Percentiles rank a stretch among this genome's conserved stretches.
These are phyloP conservation scores for Rhombomys opimus DNA, from an alignment of 2,113 vertebrate species.

Conservation along the genomic window DNA sequence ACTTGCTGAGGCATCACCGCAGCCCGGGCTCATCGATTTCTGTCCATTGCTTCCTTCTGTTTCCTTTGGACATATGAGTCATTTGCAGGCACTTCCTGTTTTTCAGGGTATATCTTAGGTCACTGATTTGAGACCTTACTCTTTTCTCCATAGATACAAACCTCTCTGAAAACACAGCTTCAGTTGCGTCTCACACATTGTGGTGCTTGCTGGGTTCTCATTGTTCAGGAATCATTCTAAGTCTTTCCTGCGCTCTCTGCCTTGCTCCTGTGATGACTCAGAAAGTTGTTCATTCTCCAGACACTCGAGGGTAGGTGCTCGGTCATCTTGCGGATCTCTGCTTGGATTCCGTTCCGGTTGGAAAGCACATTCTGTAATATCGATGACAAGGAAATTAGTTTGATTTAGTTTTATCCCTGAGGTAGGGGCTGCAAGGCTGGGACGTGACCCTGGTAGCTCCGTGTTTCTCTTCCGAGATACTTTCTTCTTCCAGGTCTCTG, in stretches of 20 bases:
- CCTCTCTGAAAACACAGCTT: background rate
- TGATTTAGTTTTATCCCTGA: background rate
- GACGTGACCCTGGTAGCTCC: background rate
- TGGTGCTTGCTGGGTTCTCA: background rate
- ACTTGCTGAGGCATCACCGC: background rate
- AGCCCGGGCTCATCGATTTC: background rate
- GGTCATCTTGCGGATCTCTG: background rate
- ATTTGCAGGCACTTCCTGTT: background rate
- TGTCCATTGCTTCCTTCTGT: background rate
- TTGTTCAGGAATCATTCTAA: background rate
- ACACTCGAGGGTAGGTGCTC: background rate
- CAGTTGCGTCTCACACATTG: background rate
- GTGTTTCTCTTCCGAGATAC: rapidly evolving
- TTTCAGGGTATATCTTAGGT: background rate
- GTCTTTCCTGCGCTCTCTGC: background rate
- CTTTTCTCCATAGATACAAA: background rate
- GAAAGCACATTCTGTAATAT: background rate
- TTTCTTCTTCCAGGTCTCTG: rapidly evolving
- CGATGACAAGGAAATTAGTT: too few species aligned
- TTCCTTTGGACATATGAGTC: background rate
- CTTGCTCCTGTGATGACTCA: background rate
- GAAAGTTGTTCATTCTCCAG: background rate
- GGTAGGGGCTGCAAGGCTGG: background rate
- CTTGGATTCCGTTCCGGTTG: background rate
- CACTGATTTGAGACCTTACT: background rate